Evolutionary conservation across 2,113 vertebrate genomes (phyloP).

Genomic region (Catharus minimus): DNA sequence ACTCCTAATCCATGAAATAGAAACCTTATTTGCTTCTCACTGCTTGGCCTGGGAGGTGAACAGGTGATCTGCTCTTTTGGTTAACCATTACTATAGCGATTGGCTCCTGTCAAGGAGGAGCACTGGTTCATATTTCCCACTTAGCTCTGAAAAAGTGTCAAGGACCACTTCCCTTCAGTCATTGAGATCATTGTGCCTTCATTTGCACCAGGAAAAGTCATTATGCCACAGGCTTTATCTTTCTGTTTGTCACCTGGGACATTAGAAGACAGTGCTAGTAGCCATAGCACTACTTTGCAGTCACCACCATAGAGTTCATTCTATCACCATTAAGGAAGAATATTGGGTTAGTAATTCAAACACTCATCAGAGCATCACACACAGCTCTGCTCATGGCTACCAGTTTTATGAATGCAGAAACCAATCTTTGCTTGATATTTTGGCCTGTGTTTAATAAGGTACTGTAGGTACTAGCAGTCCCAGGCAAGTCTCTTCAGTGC

Average conservation of each 20-base stretch:
- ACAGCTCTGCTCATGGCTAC: neutral
- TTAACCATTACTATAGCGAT: neutral
- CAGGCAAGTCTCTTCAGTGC: neutral
- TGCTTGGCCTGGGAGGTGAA: neutral
- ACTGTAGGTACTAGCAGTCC: neutral
- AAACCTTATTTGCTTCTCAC: neutral
- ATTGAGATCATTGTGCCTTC: neutral
- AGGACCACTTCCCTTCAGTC: neutral
- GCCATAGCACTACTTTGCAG: neutral
- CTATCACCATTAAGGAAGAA: neutral
- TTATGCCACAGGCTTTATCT: neutral
- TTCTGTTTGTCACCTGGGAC: neutral
- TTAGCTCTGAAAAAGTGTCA: neutral
- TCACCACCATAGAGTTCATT: neutral
- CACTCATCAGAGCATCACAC: neutral
- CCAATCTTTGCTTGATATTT: neutral
- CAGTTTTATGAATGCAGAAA: neutral
- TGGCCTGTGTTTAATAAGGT: neutral
- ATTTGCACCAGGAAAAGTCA: neutral
- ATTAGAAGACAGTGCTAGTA: neutral
- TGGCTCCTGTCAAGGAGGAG: neutral
- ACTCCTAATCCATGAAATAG: neutral
- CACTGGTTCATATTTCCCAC: neutral
- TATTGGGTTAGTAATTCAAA: neutral
- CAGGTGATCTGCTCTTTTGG: neutral